Evolutionary conservation across 2,113 vertebrate species (phyloP).

Genomic region (Labeo rohita): DNA sequence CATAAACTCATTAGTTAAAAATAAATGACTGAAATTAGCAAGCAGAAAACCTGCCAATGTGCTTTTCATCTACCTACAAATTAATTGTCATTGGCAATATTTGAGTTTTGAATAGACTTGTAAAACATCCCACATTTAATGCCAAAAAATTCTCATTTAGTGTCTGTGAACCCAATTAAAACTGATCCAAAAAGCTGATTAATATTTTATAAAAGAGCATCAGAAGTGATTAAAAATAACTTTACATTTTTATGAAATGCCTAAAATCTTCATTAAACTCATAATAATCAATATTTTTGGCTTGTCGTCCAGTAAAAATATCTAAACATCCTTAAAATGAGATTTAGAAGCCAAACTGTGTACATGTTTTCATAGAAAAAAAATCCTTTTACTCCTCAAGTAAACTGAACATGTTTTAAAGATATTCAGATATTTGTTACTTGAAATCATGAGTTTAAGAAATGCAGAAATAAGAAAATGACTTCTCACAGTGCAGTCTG

Average conservation of each 20-base stretch:
- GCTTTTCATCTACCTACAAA: not conserved
- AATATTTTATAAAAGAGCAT: conserved; percentile 9
- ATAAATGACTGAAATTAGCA: conserved; percentile 20
- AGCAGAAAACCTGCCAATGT: conserved; percentile 13
- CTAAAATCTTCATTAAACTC: not conserved
- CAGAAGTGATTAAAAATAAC: not conserved
- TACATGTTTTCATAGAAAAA: not conserved
- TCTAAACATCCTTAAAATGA: not conserved
- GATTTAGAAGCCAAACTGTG: not conserved
- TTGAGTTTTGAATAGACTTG: not conserved
- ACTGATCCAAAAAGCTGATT: not conserved
- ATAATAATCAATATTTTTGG: not conserved
- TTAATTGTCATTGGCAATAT: conserved; percentile 28
- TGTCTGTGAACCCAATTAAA: conserved; percentile 41
- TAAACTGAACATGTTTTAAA: not conserved
- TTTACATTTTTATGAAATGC: not conserved
- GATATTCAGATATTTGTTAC: not conserved
- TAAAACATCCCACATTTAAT: not conserved
- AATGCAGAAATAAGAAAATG: not conserved
- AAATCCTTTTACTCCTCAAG: not conserved
- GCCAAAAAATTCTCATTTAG: not conserved
- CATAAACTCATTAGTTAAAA: conserved; percentile 12
- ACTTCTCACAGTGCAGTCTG: not conserved
- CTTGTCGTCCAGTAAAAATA: not conserved
- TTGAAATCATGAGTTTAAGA: not conserved